Base-by-base conservation (phyloP, 2,888 invertebrate genomes). In the Poecilus cupreus region DNA sequence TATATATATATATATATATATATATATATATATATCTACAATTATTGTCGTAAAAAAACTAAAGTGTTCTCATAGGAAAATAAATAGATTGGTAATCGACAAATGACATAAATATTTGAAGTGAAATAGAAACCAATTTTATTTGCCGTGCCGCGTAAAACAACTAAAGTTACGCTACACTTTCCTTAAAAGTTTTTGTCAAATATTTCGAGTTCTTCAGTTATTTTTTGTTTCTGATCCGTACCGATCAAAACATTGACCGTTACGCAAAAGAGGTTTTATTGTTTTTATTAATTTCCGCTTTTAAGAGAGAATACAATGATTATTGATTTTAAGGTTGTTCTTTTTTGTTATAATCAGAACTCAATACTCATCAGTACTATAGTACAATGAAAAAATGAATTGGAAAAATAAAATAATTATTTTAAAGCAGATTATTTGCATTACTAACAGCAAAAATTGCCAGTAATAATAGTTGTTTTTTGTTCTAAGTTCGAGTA, bases 171-270 rank as follows among this genome's bases (percentile, higher is more conserved):
- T 39, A 39, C 39, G 39, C 3, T 39, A 5, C 3, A 39, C 39
- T 39, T 39, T 39, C 39, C 4, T 39, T 39, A 39, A 8, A 39
- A 39, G 39, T 39, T 39, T 39, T 39, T 39, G 39, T 39, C 39
- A 39, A 39, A 39, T n/a, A 39, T 39, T 39, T 39, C n/a, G n/a
- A 8, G 39, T 39, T 39, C 39, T 39, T 39, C 39, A 11, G 51
- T 54, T 3, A 20, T 10, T 54, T 54, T 54, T 54, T 54, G 20
- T 10, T 43, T 13, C 11, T 54, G 22, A 54, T 54, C 18, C 20
- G 54, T 22, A 54, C 54, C 22, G 8, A 22, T 54, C 22, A 54
- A 54, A 54, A 54, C 54, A 54, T 54, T 54, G 54, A 54, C 51
- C 51, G 51, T 54, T 54, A 54, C 54, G 54, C 54, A 54, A 54